These are phyloP conservation scores for Chaenocephalus aceratus DNA, from an alignment of 2,113 vertebrate genomes.

Conservation along the genomic window DNA sequence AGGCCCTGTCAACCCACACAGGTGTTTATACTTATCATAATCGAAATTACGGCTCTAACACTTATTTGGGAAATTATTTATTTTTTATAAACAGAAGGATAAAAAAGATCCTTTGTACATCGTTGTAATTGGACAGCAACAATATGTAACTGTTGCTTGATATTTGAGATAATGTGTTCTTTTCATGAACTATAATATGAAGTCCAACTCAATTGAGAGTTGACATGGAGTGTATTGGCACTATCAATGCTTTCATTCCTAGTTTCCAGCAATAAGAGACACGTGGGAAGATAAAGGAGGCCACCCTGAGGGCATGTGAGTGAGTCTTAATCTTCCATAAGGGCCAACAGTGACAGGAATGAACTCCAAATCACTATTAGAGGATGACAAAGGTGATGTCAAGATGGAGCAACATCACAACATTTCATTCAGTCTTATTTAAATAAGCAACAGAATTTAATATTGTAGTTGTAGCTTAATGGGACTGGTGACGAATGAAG, in stretches of 20 bases:
- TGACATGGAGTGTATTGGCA: not conserved
- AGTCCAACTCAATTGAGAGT: not conserved
- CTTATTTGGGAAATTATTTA: not conserved
- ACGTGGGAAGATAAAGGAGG: constrained; percentile 2
- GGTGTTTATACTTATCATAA: not conserved
- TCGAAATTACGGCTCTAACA: no score
- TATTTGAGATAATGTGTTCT: not conserved
- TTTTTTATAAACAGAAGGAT: not conserved
- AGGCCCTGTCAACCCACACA: not conserved
- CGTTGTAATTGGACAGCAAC: no score
- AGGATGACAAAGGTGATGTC: constrained; percentile 7
- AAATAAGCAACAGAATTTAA: not conserved
- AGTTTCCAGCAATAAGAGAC: not conserved
- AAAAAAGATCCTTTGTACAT: not conserved
- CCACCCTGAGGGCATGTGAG: constrained; percentile 1
- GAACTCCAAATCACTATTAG: not conserved
- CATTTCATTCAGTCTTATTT: not conserved
- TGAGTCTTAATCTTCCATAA: constrained; percentile 9
- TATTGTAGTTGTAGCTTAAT: not conserved
- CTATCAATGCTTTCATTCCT: not conserved
- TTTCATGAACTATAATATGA: not conserved
- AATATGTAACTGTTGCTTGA: not conserved
- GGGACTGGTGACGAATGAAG: not conserved
- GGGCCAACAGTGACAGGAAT: not conserved
- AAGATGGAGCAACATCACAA: constrained; percentile 1